Conservation (phyloP, 2,113 vertebrate species). For the Nerophis ophidion region DNA sequence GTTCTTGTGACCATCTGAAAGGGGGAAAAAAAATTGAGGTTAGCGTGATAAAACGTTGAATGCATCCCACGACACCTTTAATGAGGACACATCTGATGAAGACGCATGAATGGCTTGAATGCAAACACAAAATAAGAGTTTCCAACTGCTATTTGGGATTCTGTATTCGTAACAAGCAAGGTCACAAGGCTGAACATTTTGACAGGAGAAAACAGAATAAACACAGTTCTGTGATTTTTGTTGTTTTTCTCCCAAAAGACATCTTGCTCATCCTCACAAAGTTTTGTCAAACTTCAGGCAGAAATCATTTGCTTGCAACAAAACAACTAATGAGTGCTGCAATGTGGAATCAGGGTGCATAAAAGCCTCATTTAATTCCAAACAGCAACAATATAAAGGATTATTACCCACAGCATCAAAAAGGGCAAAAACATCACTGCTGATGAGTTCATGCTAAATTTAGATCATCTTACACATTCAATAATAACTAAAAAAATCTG, state of each 20-base stretch:
- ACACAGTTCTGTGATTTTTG: conserved; percentile 5
- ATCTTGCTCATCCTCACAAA: conserved; percentile 47
- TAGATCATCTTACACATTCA: too few relatives aligned
- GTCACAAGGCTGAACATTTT: conserved; percentile 17
- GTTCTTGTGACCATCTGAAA: conserved; percentile 99
- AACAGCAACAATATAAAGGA: conserved; percentile 68
- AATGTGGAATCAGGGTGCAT: conserved; percentile 69
- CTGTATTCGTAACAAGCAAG: conserved; percentile 8
- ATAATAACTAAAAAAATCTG: too few relatives aligned
- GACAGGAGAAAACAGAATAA: conserved; percentile 2
- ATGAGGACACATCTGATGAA: conserved; percentile 32
- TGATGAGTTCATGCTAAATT: too few relatives aligned
- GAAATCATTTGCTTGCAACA: conserved; percentile 44
- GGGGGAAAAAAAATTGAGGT: conserved; percentile 45
- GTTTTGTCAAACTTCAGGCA: conserved; percentile 50
- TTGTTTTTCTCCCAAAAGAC: conserved; percentile 15
- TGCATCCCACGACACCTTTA: conserved; percentile 38
- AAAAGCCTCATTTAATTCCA: conserved; percentile 73
- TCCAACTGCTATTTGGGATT: conserved; percentile 11
- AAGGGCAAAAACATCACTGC: conserved; percentile 34
- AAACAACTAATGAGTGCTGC: conserved; percentile 64
- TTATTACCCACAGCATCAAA: conserved; percentile 62
- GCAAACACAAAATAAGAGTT: conserved; percentile 12
- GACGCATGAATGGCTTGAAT: conserved; percentile 15
- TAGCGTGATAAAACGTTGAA: conserved; percentile 40